Evolutionary conservation across 2,797 vertebrate species (phyloP).

Genomic region (Melanotaenia pygmaea): DNA sequence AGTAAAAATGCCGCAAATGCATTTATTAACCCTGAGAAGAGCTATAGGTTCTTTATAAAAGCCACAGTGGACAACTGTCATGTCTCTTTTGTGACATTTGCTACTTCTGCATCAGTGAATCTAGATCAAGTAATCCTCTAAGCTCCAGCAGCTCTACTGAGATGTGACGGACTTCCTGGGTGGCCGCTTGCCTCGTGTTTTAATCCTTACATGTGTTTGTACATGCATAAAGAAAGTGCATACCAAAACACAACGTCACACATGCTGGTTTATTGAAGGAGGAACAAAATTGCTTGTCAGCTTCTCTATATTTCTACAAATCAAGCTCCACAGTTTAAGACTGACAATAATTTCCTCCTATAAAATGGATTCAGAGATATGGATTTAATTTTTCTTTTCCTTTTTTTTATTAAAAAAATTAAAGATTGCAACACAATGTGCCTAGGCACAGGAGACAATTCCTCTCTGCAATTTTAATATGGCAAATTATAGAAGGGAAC

Average conservation of each 20-base stretch:
- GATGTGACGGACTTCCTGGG: slow-evolving; percentile 44
- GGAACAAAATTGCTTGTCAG: slow-evolving; percentile 3
- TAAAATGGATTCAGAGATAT: slow-evolving; percentile 23
- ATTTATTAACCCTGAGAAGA: slow-evolving; percentile 37
- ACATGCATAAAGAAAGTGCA: slow-evolving; percentile 8
- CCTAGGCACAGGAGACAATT: slow-evolving; percentile 36
- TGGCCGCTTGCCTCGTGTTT: slow-evolving; percentile 31
- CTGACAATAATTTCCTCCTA: slow-evolving; percentile 1
- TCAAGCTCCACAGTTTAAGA: slow-evolving; percentile 10
- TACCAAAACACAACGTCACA: slow-evolving; percentile 20
- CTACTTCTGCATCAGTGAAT: slow-evolving; percentile 54
- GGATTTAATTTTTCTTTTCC: neutral
- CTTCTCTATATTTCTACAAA: neutral
- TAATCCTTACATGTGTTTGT: slow-evolving; percentile 23
- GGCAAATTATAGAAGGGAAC: slow-evolving; percentile 50
- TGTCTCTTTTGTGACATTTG: slow-evolving; percentile 58
- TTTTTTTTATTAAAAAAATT: neutral
- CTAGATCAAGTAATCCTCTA: slow-evolving; percentile 55
- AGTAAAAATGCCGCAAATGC: slow-evolving; percentile 17
- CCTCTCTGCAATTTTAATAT: slow-evolving; percentile 72
- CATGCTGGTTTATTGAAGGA: slow-evolving; percentile 6
- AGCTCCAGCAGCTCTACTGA: slow-evolving; percentile 49
- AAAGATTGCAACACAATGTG: slow-evolving; percentile 30
- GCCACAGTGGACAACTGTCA: slow-evolving; percentile 48
- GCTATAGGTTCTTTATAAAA: slow-evolving; percentile 62